Evolutionary conservation across 2,888 invertebrate species (phyloP), one percentile per base, ranked within the genome.

Genomic region (Ctenicera cuprea): DNA sequence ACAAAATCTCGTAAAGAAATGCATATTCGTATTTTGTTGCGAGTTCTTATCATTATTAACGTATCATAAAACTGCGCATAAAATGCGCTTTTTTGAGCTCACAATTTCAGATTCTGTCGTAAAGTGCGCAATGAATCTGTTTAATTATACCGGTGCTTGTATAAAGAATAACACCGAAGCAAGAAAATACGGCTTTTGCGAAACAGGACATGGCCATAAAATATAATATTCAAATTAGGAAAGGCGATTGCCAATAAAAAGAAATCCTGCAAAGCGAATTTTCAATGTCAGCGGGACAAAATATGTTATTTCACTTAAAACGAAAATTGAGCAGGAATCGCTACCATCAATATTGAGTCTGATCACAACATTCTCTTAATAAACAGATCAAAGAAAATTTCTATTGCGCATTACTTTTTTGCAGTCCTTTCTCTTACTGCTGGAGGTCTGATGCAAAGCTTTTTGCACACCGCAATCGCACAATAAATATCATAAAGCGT

Each of bases 31-130:
- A 59, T 67, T 67, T 54, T 54, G 54, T 67, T 52, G 67, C 57
- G 57, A 61, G 61, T 62, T 62, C 62, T 48, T 59, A 59, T 59
- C 69, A 69, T 61, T 69, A 69, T 62, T 69, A 69, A 69, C 62
- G 62, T 50, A 61, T 69, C 69, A 69, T 69, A 69, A 69, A 69
- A 50, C 62, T 30, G 61, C 14, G 57, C 45, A 62, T 61, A 61
- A 69, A 69, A 69, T 69, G 67, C 54, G 54, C 54, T 59, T 67
- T 67, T 67, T 67, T 67, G 38, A 20, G 61, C 50, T 50, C 69
- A 62, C 45, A 69, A 59, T 54, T 69, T 69, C 50, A 45, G 69
- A 69, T 61, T 69, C 38, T 50, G 57, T 61, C 61, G 69, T 61
- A 48, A 69, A 69, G 22, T 69, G 61, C 57, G 69, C 50, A 69